phyloP scores from a whole-genome alignment of 2,888 invertebrate species.

The Tinea trinotella region DNA sequence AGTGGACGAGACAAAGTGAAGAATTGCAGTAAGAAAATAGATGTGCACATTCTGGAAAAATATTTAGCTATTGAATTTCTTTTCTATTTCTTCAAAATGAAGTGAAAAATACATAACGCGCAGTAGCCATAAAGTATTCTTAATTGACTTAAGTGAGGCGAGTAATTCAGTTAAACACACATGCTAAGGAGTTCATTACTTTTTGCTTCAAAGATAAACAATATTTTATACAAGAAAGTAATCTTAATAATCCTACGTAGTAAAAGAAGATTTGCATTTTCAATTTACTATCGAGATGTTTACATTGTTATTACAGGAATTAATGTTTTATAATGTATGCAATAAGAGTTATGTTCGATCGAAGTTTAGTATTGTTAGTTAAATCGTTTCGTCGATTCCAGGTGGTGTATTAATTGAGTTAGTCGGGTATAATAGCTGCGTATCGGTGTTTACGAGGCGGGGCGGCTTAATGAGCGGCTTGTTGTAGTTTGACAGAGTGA shows the following conservation, averaged over 20 bases:
- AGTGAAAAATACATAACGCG: no score
- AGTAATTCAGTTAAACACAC: background rate
- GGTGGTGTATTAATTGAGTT: slow-evolving; percentile 41
- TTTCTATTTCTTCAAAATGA: no score
- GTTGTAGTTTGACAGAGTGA: slow-evolving; percentile 66
- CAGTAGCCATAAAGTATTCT: no score
- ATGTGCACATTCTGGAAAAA: no score
- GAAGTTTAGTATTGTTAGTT: background rate
- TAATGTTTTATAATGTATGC: background rate
- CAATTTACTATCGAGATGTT: slow-evolving; percentile 27
- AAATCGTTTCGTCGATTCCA: slow-evolving; percentile 7
- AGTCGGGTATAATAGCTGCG: slow-evolving; percentile 42
- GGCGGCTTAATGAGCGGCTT: slow-evolving; percentile 58
- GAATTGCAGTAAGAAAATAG: no score
- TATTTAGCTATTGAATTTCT: no score
- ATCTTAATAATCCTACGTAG: slow-evolving; percentile 34
- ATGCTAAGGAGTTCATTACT: background rate
- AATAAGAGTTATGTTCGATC: background rate
- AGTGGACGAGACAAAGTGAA: no score
- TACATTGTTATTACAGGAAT: background rate
- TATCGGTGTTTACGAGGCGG: slow-evolving; percentile 46
- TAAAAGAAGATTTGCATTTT: slow-evolving; percentile 38
- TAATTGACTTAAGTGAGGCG: background rate
- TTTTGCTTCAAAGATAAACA: slow-evolving; percentile 28
- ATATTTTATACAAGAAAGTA: slow-evolving; percentile 37